A percentile compares a stretch with the other conserved stretches of the same genome.
Evolutionary conservation across 2,113 vertebrate genomes (phyloP).

Genomic region (Lasiurus borealis): DNA sequence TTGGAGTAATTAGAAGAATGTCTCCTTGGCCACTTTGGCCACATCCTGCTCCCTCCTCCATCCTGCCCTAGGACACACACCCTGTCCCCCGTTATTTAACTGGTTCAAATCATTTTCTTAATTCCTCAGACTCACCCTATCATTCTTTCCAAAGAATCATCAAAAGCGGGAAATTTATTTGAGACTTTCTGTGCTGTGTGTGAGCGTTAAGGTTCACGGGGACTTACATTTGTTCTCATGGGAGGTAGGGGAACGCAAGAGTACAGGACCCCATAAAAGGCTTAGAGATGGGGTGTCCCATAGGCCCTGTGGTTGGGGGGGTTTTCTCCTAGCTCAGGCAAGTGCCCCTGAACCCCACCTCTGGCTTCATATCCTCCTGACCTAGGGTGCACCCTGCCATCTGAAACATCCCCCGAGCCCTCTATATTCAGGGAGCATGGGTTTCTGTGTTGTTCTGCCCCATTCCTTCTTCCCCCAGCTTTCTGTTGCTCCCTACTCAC

Average conservation of each 20-base stretch:
- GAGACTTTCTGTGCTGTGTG: neutral
- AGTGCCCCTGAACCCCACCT: slow-evolving; percentile 3
- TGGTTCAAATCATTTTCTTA: neutral
- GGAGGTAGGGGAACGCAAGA: fast-evolving
- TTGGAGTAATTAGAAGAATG: no score
- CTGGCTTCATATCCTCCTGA: slow-evolving; percentile 83
- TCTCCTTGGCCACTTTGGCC: neutral
- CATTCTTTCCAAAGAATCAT: neutral
- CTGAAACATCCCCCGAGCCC: neutral
- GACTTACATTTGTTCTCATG: slow-evolving; percentile 65
- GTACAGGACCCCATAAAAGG: neutral
- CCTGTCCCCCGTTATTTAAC: neutral
- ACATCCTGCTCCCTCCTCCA: no score
- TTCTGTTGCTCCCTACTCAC: slow-evolving; percentile 64
- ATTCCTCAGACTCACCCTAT: neutral
- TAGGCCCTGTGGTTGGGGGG: no score
- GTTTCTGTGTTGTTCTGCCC: neutral
- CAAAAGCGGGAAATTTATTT: neutral
- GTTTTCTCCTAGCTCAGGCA: fast-evolving
- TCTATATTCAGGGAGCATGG: neutral
- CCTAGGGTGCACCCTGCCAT: neutral
- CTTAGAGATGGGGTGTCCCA: fast-evolving
- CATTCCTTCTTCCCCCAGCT: neutral
- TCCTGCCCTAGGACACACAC: neutral
- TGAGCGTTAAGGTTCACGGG: slow-evolving; percentile 72